These are phyloP conservation scores for Pycnomerus fuliginosus DNA, from an alignment of 2,888 invertebrate species.

Conservation along the genomic window DNA sequence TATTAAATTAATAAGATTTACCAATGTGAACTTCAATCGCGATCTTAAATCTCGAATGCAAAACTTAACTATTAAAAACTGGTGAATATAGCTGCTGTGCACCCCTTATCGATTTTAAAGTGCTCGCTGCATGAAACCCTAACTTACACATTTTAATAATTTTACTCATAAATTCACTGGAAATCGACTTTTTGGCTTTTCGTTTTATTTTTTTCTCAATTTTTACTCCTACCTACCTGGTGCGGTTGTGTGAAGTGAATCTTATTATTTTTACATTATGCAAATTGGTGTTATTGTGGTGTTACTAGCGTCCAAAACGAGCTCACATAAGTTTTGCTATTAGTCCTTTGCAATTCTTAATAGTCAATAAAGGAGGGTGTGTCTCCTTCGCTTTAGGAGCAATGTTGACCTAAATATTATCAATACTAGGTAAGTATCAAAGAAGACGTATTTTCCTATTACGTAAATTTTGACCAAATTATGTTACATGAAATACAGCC, in stretches of 20 bases:
- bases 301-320: no score
- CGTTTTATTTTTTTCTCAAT: neutral
- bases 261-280: constrained; percentile 4
- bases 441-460: no score
- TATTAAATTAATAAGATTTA: constrained; percentile 7
- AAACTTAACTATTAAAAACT: neutral
- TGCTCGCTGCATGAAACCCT: neutral
- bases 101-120: neutral
- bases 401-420: constrained; percentile 24
- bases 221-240: constrained; percentile 1
- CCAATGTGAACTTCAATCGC: no score
- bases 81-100: neutral
- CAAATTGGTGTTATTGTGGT: constrained; percentile 10
- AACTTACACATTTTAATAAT: neutral
- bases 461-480: no score
- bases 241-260: constrained; percentile 1
- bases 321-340: constrained; percentile 6
- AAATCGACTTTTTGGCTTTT: neutral
- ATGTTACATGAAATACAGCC: no score
- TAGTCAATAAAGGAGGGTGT: constrained; percentile 25
- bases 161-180: neutral
- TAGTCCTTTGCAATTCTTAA: constrained; percentile 15
- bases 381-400: constrained; percentile 19
- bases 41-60: constrained; percentile 12
- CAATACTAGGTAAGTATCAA: no score